Base-by-base conservation (phyloP, 2,888 invertebrate species). In the Chalcis sispes region DNA sequence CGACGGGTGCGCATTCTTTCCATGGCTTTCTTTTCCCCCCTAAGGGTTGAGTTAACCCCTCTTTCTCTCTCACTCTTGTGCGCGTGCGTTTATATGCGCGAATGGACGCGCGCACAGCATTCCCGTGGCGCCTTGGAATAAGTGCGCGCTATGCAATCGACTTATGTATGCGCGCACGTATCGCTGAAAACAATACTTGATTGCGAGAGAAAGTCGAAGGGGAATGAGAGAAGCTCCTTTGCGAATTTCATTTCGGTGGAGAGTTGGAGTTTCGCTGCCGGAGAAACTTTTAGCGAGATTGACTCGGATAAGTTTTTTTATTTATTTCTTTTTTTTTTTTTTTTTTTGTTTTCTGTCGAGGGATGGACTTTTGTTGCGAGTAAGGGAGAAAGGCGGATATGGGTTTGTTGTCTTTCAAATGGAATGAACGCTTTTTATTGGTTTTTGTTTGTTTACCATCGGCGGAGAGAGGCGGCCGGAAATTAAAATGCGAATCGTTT, bases 261-360 rank as follows among this genome's bases (percentile, higher is more conserved):
- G 5, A 15, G 23, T 4, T 18, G 23, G 58, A 13, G 56, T 10
- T 20, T 18, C 32, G 23, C 36, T 5, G 27, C n/a, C n/a, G 54
- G 40, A 20, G 27, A 50, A 29, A 61, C 56, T 69, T 58, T 69
- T 56, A 69, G 46, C n/a, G n/a, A 23, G 46, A 58, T 69, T 69
- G 50, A 46, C 29, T 58, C n/a, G 18, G 29, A 18, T 42, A n/a
- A 46, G 13, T 1, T 54, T 54, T 13, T 54, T 54, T 48, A n/a
- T n/a, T n/a, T n/a, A n/a, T n/a, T n/a, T n/a, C n/a, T n/a, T n/a
- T n/a, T n/a, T n/a, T n/a, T n/a, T n/a, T n/a, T n/a, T n/a, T n/a
- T n/a, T n/a, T n/a, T n/a, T n/a, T n/a, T n/a, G n/a, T n/a, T n/a
- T n/a, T n/a, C n/a, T n/a, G n/a, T n/a, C n/a, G n/a, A n/a, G n/a